Evolutionary conservation across 2,888 invertebrate genomes (phyloP), one percentile per base, ranked within the genome.

Genomic region (Charanyca ferruginea): DNA sequence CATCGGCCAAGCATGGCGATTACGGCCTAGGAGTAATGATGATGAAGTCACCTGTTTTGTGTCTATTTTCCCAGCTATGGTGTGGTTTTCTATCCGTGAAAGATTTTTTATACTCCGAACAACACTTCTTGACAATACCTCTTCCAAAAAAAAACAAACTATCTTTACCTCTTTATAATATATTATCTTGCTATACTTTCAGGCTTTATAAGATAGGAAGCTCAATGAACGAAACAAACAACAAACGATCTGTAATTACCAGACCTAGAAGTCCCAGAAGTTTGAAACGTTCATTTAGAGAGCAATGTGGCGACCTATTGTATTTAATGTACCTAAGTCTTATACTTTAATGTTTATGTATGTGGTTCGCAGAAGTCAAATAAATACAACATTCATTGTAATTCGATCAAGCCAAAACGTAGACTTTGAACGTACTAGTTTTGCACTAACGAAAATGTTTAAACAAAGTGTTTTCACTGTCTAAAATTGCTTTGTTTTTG

Each of bases 311-410:
- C 51, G 16, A 13, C 22, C 61, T 73, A 73, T 75, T 77, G 78
- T 75, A 52, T 59, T 20, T 38, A 59, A 51, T 23, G 22, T 38
- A 42, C 28, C 48, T 52, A 57, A 64, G 42, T 60, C 68, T 51
- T 59, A 38, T 57, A 55, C 7, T 49, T 64, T 66, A 52, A 81
- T 81, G 72, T 69, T 69, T 68, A 80, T 66, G 66, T 78, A 75
- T 61, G 42, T 65, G 47, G 64, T 80, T 68, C 80, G 63, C 23
- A 69, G 80, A 79, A 80, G 53, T 71, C 66, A 69, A 78, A 62
- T 64, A 63, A 66, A 73, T 66, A 65, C 63, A 72, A 81, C 71
- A 53, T 66, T 77, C 79, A 67, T 77, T 71, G 73, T 77, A 68
- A 79, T 63, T 28, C 47, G 66, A 72, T 61, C 62, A 52, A 54